A percentile compares a stretch with the other conserved stretches of the same genome.
phyloP scores from a whole-genome alignment of 2,797 vertebrate genomes.

The Phrynocephalus guinanensis region DNA sequence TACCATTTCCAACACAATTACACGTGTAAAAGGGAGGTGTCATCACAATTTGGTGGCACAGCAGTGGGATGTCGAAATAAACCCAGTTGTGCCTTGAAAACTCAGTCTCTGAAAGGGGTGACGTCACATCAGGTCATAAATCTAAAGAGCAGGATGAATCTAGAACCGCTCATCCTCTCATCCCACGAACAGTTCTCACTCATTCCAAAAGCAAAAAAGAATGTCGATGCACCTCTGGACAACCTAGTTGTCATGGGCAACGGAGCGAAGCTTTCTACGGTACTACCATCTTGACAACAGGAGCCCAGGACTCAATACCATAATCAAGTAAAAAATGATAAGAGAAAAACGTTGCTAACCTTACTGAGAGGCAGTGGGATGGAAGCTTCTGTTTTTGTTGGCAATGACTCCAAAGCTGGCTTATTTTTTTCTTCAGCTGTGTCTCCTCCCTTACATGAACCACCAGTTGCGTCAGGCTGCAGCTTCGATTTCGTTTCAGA shows the following conservation, averaged over 20 bases:
- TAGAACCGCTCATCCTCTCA: not conserved
- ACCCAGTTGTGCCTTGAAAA: no score
- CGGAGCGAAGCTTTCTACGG: not conserved
- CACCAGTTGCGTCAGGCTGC: not conserved
- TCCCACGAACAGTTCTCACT: not conserved
- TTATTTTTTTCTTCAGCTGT: conserved; percentile 47
- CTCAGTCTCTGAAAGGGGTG: no score
- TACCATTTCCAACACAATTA: no score
- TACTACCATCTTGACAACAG: not conserved
- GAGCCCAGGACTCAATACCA: no score
- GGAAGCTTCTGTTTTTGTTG: not conserved
- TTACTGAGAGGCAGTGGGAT: conserved; percentile 55
- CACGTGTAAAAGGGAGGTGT: no score
- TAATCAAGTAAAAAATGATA: not conserved
- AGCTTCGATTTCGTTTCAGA: conserved; percentile 24
- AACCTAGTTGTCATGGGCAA: not conserved
- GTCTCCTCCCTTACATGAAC: conserved; percentile 38
- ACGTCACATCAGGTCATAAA: no score
- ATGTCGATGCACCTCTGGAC: not conserved
- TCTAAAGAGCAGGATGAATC: not conserved
- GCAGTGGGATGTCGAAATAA: no score
- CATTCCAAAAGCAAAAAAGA: not conserved
- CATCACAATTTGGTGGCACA: no score
- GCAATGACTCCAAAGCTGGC: fast-evolving
- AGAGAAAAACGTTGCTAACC: conserved; percentile 61